Conservation (phyloP, 1,140 invertebrate genomes). For the Augochlora pura region DNA sequence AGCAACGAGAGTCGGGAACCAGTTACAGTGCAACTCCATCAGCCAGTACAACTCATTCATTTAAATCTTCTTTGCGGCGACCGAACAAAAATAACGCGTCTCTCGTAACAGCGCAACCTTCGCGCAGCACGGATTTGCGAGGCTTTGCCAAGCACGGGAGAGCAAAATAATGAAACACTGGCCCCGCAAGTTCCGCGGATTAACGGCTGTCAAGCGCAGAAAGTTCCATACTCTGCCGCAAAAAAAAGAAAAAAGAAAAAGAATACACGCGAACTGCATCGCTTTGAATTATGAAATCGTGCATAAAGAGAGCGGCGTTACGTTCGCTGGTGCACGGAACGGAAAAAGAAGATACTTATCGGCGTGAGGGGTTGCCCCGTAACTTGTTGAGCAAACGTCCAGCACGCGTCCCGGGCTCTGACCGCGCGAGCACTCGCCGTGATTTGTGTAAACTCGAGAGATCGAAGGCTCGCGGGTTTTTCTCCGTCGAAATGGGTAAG, state of each 20-base stretch:
- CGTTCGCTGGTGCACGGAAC: not conserved
- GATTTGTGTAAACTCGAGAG: conserved; percentile 31
- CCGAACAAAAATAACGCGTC: not conserved
- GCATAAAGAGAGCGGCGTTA: not conserved
- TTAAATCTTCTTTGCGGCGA: not conserved
- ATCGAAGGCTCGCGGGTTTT: conserved; percentile 13
- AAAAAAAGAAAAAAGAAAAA: not conserved
- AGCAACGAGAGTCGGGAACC: too few species aligned
- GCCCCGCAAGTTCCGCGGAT: conserved; percentile 6
- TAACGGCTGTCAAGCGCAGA: not conserved
- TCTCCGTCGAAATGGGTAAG: not conserved
- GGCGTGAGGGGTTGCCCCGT: not conserved
- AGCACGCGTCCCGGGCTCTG: conserved; percentile 1
- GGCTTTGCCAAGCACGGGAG: not conserved
- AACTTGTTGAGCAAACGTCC: conserved; percentile 42
- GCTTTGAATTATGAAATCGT: conserved; percentile 13
- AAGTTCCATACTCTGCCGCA: not conserved
- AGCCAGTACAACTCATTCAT: conserved; percentile 1
- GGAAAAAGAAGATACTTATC: conserved; percentile 10
- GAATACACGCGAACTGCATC: too few species aligned
- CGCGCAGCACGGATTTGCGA: not conserved
- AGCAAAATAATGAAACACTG: conserved; percentile 12
- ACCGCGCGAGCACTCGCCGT: conserved; percentile 10
- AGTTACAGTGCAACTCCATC: not conserved
- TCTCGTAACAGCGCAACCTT: not conserved